These are phyloP conservation scores for Tyto alba DNA, from an alignment of 2,113 vertebrate species.

Conservation along the genomic window DNA sequence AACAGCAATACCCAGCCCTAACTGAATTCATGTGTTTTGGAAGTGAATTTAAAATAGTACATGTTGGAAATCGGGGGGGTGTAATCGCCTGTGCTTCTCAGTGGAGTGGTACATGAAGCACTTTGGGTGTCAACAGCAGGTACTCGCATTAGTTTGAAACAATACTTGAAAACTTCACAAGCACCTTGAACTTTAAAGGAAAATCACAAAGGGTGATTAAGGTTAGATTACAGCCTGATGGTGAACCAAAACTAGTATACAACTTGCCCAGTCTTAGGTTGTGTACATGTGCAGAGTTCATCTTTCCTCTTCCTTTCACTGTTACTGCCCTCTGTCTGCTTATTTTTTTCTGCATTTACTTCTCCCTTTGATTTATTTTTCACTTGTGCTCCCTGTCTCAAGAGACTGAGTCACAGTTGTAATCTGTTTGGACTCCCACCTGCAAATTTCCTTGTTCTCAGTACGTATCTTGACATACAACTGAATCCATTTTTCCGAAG, in stretches of 20 bases:
- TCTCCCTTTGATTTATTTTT: not conserved
- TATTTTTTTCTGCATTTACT: not conserved
- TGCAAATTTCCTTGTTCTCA: not conserved
- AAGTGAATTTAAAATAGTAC: not conserved
- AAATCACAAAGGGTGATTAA: not conserved
- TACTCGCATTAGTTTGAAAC: not conserved
- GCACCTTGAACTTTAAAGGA: not conserved
- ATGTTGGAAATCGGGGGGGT: not conserved
- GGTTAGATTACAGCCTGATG: not conserved
- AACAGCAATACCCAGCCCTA: not conserved
- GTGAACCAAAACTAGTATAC: not conserved
- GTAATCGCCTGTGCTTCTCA: not conserved
- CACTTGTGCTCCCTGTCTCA: not conserved
- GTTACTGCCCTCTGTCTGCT: not conserved
- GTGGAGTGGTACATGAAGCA: not conserved
- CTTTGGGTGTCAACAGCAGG: not conserved
- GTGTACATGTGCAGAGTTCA: not conserved
- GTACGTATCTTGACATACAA: not conserved
- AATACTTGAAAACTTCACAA: not conserved
- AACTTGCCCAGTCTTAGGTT: not conserved
- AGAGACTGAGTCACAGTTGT: not conserved
- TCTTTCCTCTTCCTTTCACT: not conserved
- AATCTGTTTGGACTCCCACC: not conserved
- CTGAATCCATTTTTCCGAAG: not conserved
- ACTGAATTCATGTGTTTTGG: not conserved